Evolutionary conservation across 2,113 vertebrate species (phyloP).

Genomic region (Scomber japonicus): DNA sequence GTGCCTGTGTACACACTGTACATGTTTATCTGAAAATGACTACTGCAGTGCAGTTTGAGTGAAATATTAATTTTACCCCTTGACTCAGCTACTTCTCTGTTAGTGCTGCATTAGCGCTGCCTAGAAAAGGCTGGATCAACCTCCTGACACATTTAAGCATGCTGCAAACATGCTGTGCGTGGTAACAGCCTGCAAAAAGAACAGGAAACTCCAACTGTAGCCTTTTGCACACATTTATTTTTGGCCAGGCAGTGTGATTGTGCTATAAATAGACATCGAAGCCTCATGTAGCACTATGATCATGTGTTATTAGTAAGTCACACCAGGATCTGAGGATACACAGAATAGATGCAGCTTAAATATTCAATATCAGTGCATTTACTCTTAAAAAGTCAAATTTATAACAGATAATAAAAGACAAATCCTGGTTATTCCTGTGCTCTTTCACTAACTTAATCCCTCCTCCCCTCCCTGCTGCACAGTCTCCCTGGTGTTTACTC

Average conservation of each 20-base stretch:
- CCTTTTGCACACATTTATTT: conserved; percentile 64
- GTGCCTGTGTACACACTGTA: not conserved
- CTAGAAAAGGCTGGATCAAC: conserved; percentile 19
- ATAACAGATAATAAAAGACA: not conserved
- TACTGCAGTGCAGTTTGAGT: not conserved
- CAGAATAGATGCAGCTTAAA: not conserved
- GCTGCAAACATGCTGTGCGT: conserved; percentile 17
- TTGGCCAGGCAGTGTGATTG: conserved; percentile 54
- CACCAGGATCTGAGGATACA: conserved; percentile 13
- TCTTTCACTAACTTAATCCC: conserved; percentile 18
- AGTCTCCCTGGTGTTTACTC: conserved; percentile 35
- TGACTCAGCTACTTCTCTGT: conserved; percentile 41
- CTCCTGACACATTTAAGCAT: conserved; percentile 27
- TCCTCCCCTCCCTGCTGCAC: not conserved
- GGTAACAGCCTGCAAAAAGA: conserved; percentile 38
- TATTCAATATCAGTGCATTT: not conserved
- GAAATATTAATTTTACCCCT: conserved; percentile 23
- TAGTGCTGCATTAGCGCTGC: not conserved
- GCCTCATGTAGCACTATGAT: conserved; percentile 53
- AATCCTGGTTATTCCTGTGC: not conserved
- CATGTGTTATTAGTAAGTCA: conserved; percentile 48
- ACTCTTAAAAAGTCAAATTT: not conserved
- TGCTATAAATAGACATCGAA: conserved; percentile 64
- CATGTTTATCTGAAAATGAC: not conserved
- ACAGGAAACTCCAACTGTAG: conserved; percentile 72